phyloP scores from a whole-genome alignment of 2,797 vertebrate species.

The Anguilla megastoma region DNA sequence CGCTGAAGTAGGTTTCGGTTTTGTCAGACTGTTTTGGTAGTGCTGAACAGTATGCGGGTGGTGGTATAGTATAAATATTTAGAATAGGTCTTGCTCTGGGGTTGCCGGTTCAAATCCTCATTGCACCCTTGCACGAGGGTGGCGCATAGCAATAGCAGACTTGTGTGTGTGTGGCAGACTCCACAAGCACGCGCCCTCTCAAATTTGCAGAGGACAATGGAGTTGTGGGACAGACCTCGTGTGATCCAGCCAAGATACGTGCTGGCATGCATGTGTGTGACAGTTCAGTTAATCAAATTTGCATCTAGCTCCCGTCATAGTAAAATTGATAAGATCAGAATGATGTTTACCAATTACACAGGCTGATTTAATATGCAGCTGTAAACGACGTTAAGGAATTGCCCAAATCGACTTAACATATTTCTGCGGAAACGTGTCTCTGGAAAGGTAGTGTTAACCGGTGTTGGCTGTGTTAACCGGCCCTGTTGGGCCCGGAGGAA shows the following conservation, averaged over 20 bases:
- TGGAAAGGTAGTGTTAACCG: background rate
- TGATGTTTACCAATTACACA: background rate
- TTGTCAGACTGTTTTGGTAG: background rate
- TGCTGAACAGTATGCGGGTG: background rate
- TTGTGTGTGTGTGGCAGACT: slow-evolving; percentile 4
- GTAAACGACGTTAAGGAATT: background rate
- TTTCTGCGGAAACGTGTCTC: background rate
- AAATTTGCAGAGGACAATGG: background rate
- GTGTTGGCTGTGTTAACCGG: background rate
- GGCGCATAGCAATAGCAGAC: background rate
- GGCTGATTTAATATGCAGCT: background rate
- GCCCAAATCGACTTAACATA: background rate
- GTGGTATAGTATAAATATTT: background rate
- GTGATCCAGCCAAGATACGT: too few species aligned
- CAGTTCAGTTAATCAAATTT: background rate
- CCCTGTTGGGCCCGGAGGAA: background rate
- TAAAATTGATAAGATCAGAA: background rate
- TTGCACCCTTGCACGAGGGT: background rate
- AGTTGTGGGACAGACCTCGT: background rate
- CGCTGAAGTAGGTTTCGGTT: background rate
- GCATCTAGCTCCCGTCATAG: background rate
- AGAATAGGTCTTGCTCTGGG: background rate
- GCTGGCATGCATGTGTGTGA: background rate
- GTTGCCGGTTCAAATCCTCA: background rate
- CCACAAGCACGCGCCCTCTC: background rate